Percentiles rank a stretch among this genome's conserved stretches.
phyloP scores from a whole-genome alignment of 23 tunicate species.

The Halocynthia roretzi region DNA sequence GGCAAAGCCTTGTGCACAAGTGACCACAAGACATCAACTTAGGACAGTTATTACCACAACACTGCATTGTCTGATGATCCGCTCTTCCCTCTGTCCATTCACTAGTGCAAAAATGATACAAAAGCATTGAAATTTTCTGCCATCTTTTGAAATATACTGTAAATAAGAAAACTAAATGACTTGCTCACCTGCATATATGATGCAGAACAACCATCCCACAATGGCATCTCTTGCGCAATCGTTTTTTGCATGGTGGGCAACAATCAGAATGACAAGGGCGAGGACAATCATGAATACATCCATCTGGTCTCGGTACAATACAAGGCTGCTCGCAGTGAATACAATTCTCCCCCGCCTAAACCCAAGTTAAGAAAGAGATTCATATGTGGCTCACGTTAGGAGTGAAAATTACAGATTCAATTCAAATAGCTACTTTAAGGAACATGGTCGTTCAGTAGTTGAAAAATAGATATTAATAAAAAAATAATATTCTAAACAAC shows the following conservation, averaged over 20 bases:
- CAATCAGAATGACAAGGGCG: conserved; percentile 52
- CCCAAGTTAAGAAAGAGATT: background rate
- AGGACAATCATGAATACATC: conserved; percentile 66
- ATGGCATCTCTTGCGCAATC: conserved; percentile 45
- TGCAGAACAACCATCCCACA: conserved; percentile 41
- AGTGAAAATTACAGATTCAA: no score
- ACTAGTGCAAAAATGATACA: conserved; percentile 21
- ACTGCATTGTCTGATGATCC: conserved; percentile 30
- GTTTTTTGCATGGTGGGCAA: conserved; percentile 72
- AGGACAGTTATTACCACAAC: conserved; percentile 76
- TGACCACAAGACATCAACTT: conserved; percentile 52
- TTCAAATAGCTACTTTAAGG: no score
- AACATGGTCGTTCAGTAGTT: no score
- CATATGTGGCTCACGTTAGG: background rate
- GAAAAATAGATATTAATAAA: no score
- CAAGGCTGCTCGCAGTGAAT: conserved; percentile 56
- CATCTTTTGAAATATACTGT: background rate
- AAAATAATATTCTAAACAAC: no score
- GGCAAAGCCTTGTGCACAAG: conserved; percentile 50
- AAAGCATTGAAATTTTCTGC: background rate
- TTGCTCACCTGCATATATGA: conserved; percentile 57
- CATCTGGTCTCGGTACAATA: conserved; percentile 53
- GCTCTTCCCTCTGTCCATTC: conserved; percentile 46
- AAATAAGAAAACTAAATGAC: no score
- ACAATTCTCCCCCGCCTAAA: conserved; percentile 65